Evolutionary conservation across 2,797 vertebrate genomes (phyloP), one percentile per base, ranked within the genome.

Genomic region (Myripristis murdjan): DNA sequence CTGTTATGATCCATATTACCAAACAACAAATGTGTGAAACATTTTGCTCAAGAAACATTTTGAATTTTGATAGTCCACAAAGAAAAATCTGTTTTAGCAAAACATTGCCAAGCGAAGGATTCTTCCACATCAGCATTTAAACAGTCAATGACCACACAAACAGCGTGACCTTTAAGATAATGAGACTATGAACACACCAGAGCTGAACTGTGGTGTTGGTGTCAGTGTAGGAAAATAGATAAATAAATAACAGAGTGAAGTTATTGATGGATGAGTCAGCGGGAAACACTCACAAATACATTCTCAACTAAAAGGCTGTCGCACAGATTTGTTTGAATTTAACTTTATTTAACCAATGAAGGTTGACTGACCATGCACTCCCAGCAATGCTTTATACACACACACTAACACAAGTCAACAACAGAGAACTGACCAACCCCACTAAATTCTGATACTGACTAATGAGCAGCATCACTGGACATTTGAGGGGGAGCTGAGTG

Each of bases 151-250:
- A 57, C 48, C 23, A 12, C 22, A 54, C 41, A n/a, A 22, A 49
- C 57, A 39, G 59, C 43, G 68, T 64, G 33, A 73, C 69, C 81
- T 76, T 80, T 39, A 22, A 26, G 64, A 66, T 57, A 65, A 74
- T 16, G 2, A 58, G 43, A 71, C 28, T 46, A 0, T 18, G 20
- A 61, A 63, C 14, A 24, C 58, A 51, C 23, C 35, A 46, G 61
- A 73, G 23, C 63, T 77, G 20, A 12, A 48, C 44, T 64, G 10
- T 57, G 66, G 60, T 24, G 14, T 57, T 10, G 12, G 55, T 57
- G 31, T 37, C 28, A 26, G 57, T 28, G 37, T 14, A 35, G 11
- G 5, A 31, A 31, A 31, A 31, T 28, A 28, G 5, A 28, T 28
- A 31, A 31, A 2, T 5, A 39, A 39, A 39, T 3, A 39, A 39